A percentile compares a stretch with the other conserved stretches of the same genome.
These are phyloP conservation scores for Phragmatobia fuliginosa DNA, from an alignment of 2,888 invertebrate genomes.

Conservation along the genomic window DNA sequence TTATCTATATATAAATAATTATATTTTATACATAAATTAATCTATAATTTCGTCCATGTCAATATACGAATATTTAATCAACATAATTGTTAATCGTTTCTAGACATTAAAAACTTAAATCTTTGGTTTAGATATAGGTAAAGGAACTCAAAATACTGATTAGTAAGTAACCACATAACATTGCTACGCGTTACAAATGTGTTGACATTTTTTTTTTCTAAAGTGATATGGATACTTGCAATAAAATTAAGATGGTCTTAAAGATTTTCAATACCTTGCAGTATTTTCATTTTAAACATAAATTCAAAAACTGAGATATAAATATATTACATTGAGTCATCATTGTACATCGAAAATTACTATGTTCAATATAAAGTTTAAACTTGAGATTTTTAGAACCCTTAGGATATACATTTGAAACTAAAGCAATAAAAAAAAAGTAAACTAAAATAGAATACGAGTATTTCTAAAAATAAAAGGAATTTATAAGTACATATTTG, in stretches of 20 bases:
- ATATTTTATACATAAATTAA: too few relatives aligned
- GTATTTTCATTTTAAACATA: neutral
- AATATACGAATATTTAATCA: neutral
- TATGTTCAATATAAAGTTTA: neutral
- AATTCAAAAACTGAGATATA: neutral
- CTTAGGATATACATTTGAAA: too few relatives aligned
- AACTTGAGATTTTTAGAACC: neutral
- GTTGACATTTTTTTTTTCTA: too few relatives aligned
- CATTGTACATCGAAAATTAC: neutral
- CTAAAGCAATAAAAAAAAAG: too few relatives aligned
- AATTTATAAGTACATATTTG: too few relatives aligned
- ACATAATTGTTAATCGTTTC: neutral
- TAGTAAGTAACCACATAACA: neutral
- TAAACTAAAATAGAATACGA: too few relatives aligned
- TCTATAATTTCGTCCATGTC: too few relatives aligned
- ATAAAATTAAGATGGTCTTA: neutral
- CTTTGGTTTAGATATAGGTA: conserved; percentile 1
- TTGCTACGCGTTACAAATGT: neutral
- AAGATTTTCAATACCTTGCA: neutral
- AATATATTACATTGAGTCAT: neutral
- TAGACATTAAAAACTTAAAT: neutral
- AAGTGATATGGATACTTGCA: too few relatives aligned
- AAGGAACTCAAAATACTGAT: neutral
- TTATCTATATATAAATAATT: too few relatives aligned
- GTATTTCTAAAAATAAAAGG: neutral